phyloP scores from a whole-genome alignment of 1,140 invertebrate species.

The Lutraria rhynchaena region DNA sequence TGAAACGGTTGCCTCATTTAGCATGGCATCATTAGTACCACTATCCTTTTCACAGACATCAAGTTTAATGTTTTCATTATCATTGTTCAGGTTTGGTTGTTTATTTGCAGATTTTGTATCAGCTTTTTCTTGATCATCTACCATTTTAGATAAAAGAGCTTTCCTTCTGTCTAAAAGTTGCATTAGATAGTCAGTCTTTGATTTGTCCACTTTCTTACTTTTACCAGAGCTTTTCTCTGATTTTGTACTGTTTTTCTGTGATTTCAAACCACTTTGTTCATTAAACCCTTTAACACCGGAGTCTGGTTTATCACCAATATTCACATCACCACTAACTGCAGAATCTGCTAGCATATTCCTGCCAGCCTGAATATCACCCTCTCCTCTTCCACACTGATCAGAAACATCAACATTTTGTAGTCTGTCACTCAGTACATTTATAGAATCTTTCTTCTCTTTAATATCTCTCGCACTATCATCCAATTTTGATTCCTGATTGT shows the following conservation, averaged over 20 bases:
- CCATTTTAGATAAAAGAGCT: conserved; percentile 45
- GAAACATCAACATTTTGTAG: not conserved
- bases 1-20: not conserved
- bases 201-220: not conserved
- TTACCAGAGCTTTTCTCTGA: not conserved
- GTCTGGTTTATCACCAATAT: not conserved
- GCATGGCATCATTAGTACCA: too few relatives aligned
- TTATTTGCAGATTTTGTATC: not conserved
- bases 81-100: not conserved
- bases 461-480: not conserved
- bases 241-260: too few relatives aligned
- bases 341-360: not conserved
- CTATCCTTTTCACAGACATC: not conserved
- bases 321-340: too few relatives aligned
- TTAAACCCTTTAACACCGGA: too few relatives aligned
- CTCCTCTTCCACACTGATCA: not conserved
- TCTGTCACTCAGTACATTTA: too few relatives aligned
- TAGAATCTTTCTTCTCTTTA: not conserved
- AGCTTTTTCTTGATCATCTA: conserved; percentile 16
- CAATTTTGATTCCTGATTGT: not conserved
- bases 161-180: conserved; percentile 53
- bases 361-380: not conserved
- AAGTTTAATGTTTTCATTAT: not conserved
- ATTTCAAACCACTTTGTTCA: not conserved
- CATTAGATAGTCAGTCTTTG: conserved; percentile 59